phyloP scores from a whole-genome alignment of 1,140 invertebrate genomes.

The Heliconius himera region DNA sequence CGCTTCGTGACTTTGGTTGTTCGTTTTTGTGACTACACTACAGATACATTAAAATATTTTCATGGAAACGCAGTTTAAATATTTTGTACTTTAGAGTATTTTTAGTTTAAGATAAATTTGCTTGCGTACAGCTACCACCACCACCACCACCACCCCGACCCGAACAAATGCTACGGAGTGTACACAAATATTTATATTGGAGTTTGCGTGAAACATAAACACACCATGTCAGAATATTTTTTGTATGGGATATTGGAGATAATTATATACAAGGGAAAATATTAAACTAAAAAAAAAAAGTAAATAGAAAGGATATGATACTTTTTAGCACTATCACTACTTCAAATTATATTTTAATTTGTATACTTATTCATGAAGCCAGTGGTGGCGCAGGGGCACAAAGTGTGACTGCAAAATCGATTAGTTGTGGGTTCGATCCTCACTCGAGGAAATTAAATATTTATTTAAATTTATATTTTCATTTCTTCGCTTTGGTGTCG shows the following conservation, averaged over 20 bases:
- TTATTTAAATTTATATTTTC: too few species aligned
- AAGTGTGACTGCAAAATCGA: too few species aligned
- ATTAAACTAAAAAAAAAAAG: not conserved
- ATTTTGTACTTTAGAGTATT: conserved; percentile 7
- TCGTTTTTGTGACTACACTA: conserved; percentile 2
- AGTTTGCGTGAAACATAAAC: conserved; percentile 2
- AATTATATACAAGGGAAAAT: not conserved
- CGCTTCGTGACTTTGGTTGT: conserved; percentile 5
- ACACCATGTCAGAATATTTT: not conserved
- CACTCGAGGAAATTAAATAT: too few species aligned
- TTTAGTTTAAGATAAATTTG: conserved; percentile 14
- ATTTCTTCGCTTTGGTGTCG: too few species aligned
- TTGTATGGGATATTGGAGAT: not conserved
- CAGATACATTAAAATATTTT: conserved; percentile 13
- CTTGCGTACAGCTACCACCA: not conserved
- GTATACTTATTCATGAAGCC: too few species aligned
- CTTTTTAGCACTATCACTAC: too few species aligned
- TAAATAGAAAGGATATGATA: too few species aligned
- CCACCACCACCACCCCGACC: not conserved
- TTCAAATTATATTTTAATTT: too few species aligned
- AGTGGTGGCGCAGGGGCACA: too few species aligned
- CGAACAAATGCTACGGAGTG: conserved; percentile 4
- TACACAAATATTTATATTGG: conserved; percentile 6
- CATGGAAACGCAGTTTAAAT: not conserved
- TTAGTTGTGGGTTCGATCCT: too few species aligned